Percentiles rank a stretch among this genome's conserved stretches.
These are phyloP conservation scores for Apoderus coryli DNA, from an alignment of 2,888 invertebrate genomes.

Conservation along the genomic window DNA sequence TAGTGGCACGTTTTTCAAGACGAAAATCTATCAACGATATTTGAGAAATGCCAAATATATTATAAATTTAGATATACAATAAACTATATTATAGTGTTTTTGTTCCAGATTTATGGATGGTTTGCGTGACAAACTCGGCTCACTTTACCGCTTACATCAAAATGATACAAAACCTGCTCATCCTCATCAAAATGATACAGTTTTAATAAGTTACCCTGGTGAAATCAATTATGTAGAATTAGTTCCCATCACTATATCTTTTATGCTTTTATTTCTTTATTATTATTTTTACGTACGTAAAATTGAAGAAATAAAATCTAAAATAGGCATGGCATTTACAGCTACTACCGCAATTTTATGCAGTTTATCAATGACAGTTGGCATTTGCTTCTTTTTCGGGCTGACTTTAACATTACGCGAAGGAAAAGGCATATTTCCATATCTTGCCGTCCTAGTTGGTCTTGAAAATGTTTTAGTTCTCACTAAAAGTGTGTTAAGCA, in stretches of 20 bases:
- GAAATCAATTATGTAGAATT: conserved; percentile 75
- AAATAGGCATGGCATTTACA: conserved; percentile 73
- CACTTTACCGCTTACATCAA: conserved; percentile 58
- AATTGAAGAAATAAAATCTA: conserved; percentile 84
- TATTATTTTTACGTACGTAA: conserved; percentile 93
- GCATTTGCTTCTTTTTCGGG: conserved; percentile 76
- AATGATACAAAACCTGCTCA: conserved; percentile 22
- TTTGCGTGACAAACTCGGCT: conserved; percentile 50
- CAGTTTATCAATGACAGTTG: conserved; percentile 85
- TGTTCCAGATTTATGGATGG: conserved; percentile 59
- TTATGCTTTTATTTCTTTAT: conserved; percentile 76
- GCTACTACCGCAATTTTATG: conserved; percentile 77
- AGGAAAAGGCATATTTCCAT: conserved; percentile 87
- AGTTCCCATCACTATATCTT: conserved; percentile 71
- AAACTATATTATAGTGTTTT: conserved; percentile 24
- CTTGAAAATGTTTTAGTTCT: conserved; percentile 83
- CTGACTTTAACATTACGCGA: conserved; percentile 67
- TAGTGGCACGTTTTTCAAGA: too few relatives aligned
- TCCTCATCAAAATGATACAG: conserved; percentile 31
- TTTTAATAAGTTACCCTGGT: conserved; percentile 80
- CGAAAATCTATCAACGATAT: neutral
- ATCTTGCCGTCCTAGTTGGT: conserved; percentile 87
- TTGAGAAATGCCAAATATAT: neutral
- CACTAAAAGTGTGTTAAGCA: conserved; percentile 86
- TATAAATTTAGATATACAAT: conserved; percentile 32